Conservation (phyloP, 2,113 vertebrate species). For the Alces alces region DNA sequence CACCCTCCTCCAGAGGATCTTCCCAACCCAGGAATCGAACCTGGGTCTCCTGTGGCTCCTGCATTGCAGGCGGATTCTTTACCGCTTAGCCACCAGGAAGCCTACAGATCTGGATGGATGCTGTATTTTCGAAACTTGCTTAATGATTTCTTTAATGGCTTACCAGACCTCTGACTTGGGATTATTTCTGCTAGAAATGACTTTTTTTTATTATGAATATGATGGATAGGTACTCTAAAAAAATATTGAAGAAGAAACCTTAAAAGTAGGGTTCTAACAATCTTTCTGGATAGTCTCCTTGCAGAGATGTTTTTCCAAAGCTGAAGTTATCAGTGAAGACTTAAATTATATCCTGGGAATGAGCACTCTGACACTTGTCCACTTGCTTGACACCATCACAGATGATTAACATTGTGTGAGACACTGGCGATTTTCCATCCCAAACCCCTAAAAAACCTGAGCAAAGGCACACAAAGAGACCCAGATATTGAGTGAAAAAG, state of each 20-base stretch:
- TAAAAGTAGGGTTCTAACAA: not conserved
- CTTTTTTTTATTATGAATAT: not conserved
- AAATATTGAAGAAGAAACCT: not conserved
- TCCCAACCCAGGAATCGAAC: not conserved
- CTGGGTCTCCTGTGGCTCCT: not conserved
- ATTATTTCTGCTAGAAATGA: not conserved
- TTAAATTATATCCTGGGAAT: not conserved
- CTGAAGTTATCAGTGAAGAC: not conserved
- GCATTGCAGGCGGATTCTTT: not conserved
- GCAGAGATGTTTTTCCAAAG: not conserved
- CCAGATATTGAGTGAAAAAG: not conserved
- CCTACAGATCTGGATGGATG: not conserved
- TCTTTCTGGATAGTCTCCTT: not conserved
- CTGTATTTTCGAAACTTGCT: not conserved
- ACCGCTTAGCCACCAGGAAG: not conserved
- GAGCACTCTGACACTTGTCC: not conserved
- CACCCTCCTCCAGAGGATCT: not conserved
- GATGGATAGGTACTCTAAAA: not conserved
- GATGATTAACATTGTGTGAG: no score
- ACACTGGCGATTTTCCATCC: fast-evolving
- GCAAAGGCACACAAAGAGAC: not conserved
- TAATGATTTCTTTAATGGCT: not conserved
- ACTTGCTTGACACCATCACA: not conserved
- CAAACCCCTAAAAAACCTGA: not conserved
- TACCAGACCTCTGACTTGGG: not conserved